A percentile compares a stretch with the other conserved stretches of the same genome.
phyloP scores from a whole-genome alignment of 2,888 invertebrate genomes.

The Cremastinae sp. region DNA sequence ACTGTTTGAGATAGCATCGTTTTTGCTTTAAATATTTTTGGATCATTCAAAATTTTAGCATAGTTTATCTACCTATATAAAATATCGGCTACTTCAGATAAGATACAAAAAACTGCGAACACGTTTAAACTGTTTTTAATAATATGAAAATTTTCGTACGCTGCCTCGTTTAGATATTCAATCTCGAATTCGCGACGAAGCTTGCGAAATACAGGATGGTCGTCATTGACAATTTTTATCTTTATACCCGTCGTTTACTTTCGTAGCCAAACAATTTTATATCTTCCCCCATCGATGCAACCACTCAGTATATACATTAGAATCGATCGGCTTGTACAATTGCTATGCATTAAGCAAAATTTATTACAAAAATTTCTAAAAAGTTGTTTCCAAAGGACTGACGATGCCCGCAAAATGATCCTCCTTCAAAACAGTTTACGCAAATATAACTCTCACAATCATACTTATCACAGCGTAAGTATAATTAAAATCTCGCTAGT shows the following conservation, averaged over 20 bases:
- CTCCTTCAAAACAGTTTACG: slow-evolving; percentile 24
- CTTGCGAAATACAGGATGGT: slow-evolving; percentile 55
- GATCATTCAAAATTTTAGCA: slow-evolving; percentile 2
- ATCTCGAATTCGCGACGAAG: slow-evolving; percentile 50
- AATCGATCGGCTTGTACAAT: slow-evolving; percentile 15
- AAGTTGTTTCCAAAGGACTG: slow-evolving; percentile 12
- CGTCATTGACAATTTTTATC: slow-evolving; percentile 23
- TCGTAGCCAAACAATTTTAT: not conserved
- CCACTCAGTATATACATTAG: slow-evolving; percentile 27
- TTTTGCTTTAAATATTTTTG: slow-evolving; percentile 16
- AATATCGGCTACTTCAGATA: not conserved
- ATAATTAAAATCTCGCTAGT: slow-evolving; percentile 69
- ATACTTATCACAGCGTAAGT: slow-evolving; percentile 78
- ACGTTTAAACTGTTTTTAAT: too few species aligned
- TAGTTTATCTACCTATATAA: not conserved
- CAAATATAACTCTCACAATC: slow-evolving; percentile 68
- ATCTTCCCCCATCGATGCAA: slow-evolving; percentile 30
- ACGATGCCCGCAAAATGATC: not conserved
- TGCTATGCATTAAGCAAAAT: slow-evolving; percentile 53
- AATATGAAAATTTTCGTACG: too few species aligned
- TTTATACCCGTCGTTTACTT: not conserved
- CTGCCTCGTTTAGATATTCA: slow-evolving; percentile 29
- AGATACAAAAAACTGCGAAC: too few species aligned
- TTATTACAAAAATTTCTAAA: slow-evolving; percentile 49
- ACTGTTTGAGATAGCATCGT: not conserved